Evolutionary conservation across 2,113 vertebrate genomes (phyloP).

Genomic region (Oxyruncus cristatus): DNA sequence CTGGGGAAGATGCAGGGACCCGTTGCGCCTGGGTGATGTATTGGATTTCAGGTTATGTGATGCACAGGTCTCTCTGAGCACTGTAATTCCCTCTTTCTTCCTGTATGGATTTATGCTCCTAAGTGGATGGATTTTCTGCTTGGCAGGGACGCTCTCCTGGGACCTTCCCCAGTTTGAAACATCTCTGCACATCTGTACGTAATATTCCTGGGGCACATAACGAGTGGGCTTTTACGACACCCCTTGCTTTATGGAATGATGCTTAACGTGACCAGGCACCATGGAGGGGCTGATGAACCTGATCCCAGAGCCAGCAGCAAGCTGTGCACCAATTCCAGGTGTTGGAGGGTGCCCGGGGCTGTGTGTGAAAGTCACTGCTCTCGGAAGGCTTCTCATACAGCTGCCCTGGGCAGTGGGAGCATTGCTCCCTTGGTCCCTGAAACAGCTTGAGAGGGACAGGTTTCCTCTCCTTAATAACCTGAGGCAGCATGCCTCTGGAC

Average conservation of each 20-base stretch:
- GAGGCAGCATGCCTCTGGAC: background rate
- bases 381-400: background rate
- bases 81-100: slow-evolving; percentile 55
- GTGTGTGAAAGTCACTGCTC: background rate
- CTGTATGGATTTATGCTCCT: slow-evolving; percentile 60
- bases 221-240: background rate
- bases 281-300: accelerated
- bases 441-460: background rate
- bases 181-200: slow-evolving; percentile 47
- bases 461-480: background rate
- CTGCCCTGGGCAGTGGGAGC: background rate
- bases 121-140: slow-evolving; percentile 69
- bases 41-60: slow-evolving; percentile 55
- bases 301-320: accelerated
- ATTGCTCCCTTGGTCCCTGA: background rate
- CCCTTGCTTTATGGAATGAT: slow-evolving; percentile 5
- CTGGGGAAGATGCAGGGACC: slow-evolving; percentile 6
- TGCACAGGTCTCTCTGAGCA: slow-evolving; percentile 16
- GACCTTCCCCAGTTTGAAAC: slow-evolving; percentile 45
- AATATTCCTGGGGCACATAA: slow-evolving; percentile 37
- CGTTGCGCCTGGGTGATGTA: background rate
- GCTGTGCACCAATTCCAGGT: background rate
- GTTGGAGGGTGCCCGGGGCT: background rate
- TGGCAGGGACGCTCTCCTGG: slow-evolving; percentile 32
- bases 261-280: background rate